Evolutionary conservation across 2,797 vertebrate genomes (phyloP).

Genomic region (Arremon aurantiirostris): DNA sequence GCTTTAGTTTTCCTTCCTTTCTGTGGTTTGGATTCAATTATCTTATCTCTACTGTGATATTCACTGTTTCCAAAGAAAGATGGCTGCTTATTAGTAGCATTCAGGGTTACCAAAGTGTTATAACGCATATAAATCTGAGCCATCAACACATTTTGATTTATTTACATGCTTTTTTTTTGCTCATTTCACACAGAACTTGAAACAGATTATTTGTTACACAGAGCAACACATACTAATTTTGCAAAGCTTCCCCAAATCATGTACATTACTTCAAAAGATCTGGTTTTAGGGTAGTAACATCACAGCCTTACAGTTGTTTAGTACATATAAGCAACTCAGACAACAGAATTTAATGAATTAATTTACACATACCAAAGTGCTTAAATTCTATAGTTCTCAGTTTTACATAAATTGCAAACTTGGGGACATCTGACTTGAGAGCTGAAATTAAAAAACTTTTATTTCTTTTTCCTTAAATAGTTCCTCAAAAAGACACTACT

Average conservation of each 20-base stretch:
- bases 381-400: slow-evolving; percentile 11
- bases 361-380: slow-evolving; percentile 24
- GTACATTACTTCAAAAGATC: neutral
- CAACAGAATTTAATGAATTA: slow-evolving; percentile 14
- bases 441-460: neutral
- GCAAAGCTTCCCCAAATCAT: neutral
- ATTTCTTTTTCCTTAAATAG: neutral
- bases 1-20: neutral
- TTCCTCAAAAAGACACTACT: neutral
- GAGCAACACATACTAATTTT: neutral
- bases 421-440: neutral
- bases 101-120: neutral
- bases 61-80: neutral
- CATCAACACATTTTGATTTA: neutral
- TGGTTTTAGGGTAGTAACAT: neutral
- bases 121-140: neutral
- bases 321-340: neutral
- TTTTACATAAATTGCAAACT: neutral
- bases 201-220: neutral
- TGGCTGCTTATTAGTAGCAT: neutral
- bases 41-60: neutral
- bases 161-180: neutral
- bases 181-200: neutral
- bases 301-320: neutral
- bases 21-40: neutral